Percentiles rank a stretch among this genome's conserved stretches.
These are phyloP conservation scores for Cyanistes caeruleus DNA, from an alignment of 2,113 vertebrate species.

Conservation along the genomic window DNA sequence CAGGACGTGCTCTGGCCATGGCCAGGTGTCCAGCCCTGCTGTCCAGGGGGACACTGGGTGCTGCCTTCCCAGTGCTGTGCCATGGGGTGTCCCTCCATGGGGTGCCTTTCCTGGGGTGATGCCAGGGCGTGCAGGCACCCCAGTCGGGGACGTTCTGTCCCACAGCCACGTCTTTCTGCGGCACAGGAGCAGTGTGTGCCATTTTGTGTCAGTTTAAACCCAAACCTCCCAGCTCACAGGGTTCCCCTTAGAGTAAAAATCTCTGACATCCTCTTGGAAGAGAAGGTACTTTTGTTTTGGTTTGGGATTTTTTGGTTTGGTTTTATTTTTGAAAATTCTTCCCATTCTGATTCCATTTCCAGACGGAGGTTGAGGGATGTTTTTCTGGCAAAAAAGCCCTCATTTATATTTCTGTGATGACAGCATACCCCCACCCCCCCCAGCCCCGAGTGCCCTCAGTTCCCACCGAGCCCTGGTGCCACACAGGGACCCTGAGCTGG, in stretches of 20 bases:
- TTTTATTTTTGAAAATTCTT: background rate
- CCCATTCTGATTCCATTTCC: background rate
- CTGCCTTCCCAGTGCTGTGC: background rate
- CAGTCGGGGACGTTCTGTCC: background rate
- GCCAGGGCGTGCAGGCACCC: background rate
- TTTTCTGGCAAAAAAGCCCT: background rate
- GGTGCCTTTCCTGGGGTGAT: background rate
- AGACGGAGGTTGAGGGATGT: background rate
- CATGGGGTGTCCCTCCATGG: accelerated
- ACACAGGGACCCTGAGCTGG: background rate
- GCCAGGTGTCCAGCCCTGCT: background rate
- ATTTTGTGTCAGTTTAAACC: background rate
- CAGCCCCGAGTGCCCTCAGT: accelerated
- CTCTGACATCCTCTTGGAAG: background rate
- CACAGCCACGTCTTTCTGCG: background rate
- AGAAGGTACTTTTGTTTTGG: background rate
- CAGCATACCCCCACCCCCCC: accelerated
- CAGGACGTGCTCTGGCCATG: background rate
- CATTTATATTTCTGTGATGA: background rate
- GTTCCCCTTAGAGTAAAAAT: background rate
- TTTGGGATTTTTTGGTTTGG: background rate
- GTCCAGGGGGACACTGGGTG: background rate
- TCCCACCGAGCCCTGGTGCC: accelerated
- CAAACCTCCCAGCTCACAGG: background rate
- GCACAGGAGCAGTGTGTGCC: background rate